Conservation (phyloP, 2,888 invertebrate genomes). For the Tinea semifulvella region DNA sequence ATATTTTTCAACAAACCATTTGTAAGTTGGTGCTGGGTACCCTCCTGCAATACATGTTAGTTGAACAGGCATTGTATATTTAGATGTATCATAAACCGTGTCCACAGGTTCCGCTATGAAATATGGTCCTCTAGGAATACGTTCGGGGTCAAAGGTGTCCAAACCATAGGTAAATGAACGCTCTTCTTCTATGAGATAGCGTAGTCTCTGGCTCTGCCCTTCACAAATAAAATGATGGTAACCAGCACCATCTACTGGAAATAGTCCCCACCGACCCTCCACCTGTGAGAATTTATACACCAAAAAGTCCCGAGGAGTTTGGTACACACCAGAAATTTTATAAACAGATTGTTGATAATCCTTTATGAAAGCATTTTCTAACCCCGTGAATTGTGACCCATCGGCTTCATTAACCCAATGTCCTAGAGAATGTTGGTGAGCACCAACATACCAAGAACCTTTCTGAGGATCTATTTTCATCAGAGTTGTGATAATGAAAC, state of each 20-base stretch:
- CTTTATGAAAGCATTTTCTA: conserved; percentile 85
- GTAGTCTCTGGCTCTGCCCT: conserved; percentile 77
- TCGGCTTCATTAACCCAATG: conserved; percentile 87
- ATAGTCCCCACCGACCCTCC: conserved; percentile 85
- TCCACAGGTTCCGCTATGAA: conserved; percentile 87
- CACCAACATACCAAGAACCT: conserved; percentile 87
- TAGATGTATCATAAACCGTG: conserved; percentile 82
- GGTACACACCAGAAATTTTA: conserved; percentile 30
- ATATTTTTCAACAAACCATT: conserved; percentile 91
- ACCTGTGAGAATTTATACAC: conserved; percentile 79
- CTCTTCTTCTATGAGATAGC: conserved; percentile 76
- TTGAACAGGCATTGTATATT: conserved; percentile 74
- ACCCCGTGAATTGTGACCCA: conserved; percentile 77
- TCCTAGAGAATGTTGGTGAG: conserved; percentile 76
- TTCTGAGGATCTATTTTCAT: conserved; percentile 85
- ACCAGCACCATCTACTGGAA: conserved; percentile 81
- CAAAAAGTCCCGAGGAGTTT: conserved; percentile 74
- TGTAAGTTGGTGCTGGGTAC: conserved; percentile 88
- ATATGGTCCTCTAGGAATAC: conserved; percentile 87
- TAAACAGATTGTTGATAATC: conserved; percentile 49
- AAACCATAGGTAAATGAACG: conserved; percentile 88
- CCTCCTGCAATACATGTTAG: conserved; percentile 86
- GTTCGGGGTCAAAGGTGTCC: conserved; percentile 80
- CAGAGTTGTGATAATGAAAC: conserved; percentile 85
- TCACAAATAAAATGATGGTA: conserved; percentile 88